Evolutionary conservation across 2,113 vertebrate genomes (phyloP), one percentile per base, ranked within the genome.

Genomic region (Antennarius striatus): DNA sequence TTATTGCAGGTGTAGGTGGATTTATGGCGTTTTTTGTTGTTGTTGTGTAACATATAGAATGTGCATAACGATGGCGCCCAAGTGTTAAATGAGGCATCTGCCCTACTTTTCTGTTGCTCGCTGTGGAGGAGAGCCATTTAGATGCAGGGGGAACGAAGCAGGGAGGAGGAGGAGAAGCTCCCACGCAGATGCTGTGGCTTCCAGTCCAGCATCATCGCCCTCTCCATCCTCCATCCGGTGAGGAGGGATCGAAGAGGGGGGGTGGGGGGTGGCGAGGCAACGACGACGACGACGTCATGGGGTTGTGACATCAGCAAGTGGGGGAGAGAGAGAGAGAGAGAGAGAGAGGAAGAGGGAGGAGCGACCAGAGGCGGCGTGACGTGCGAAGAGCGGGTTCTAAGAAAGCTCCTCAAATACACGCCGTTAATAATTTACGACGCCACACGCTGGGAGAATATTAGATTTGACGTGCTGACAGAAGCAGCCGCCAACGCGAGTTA

Each of bases 371-470:
- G 59, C 73, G 62, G 82, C 81, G 79, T 86, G 81, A 89, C 73
- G 66, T 82, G 74, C 58, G 4, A 81, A 77, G 63, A 57, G 63
- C 48, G 56, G 69, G 77, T 80, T 90, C 76, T 73, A 62, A 86
- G 84, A 89, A 87, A 86, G 87, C 84, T 87, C 86, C 82, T 88
- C 86, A 91, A 89, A 90, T 87, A 87, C 81, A 88, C 9, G 17
- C 71, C 43, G 61, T 90, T 77, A 85, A 90, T 88, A 77, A 88
- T 89, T 63, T 60, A 90, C 68, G 62, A 16, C 67, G 72, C 59
- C 76, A 73, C 78, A 55, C 79, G 40, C 68, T 22, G 59, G 71
- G 73, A 73, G 77, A 87, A 90, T 84, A 83, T 86, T 80, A 68
- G 47, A 87, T 86, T 82, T 81, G 81, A 88, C 86, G 51, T 39